Base-by-base conservation (phyloP, 2,113 vertebrate genomes). In the Dipodomys ordii region DNA sequence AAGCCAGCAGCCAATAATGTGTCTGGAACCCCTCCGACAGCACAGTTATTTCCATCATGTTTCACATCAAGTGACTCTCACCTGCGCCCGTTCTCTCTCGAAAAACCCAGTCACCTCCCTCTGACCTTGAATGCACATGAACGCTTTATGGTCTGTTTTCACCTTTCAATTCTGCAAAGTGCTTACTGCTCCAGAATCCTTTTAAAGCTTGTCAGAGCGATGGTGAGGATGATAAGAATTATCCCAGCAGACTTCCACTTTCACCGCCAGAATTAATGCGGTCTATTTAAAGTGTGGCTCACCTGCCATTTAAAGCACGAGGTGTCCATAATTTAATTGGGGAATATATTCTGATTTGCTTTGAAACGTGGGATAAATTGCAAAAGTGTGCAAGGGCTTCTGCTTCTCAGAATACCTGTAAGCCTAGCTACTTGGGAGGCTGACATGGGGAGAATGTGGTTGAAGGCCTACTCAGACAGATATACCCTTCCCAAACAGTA, bases 251-350 rank as follows among this genome's bases (percentile, higher is more conserved):
- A 78, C 76, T 72, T 96, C 9, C 0, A 0, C 60, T 88, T 82
- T 62, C 1, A 78, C 71, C 65, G 65, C 83, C 57, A 89, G 72
- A 96, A 13, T 77, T 85, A 94, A 95, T 12, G 67, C 28, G 72
- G 11, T 86, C 92, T 92, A 90, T 94, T 94, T 49, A 96, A 95
- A 97, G 86, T 1, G 30, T 35, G 69, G 39, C 93, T 94, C 89
- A 96, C 89, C 23, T 53, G 94, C 65, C 93, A 90, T 68, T 92
- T 93, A 85, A 94, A 39, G 7, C 83, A 88, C 0, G 62, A 27
- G 4, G 87, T 4, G 68, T 77, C 96, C 22, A 0, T 83, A 49
- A 23, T 27, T 96, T 97, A 87, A 95, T 74, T 88, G 90, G 57
- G 67, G 53, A 91, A 87, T 5, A 67, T 4, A 83, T 2, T 46